Percentiles rank a stretch among this genome's conserved stretches.
phyloP scores from a whole-genome alignment of 2,888 invertebrate genomes.

The Apotomis turbidana region DNA sequence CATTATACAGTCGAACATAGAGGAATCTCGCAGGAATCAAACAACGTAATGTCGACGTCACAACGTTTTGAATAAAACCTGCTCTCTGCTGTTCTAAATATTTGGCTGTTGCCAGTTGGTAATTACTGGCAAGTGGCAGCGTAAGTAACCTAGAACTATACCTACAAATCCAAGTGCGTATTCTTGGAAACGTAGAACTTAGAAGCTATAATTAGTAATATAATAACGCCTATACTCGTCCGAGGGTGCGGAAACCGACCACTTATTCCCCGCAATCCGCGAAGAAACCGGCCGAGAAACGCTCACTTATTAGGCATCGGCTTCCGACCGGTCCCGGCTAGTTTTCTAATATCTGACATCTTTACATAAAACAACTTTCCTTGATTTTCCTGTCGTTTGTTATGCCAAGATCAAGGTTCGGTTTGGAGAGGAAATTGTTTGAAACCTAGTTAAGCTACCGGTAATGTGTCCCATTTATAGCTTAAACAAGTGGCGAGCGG shows the following conservation, averaged over 20 bases:
- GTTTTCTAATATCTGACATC: conserved; percentile 47
- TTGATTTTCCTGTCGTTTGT: conserved; percentile 45
- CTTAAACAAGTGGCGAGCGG: no score
- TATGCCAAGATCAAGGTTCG: conserved; percentile 34
- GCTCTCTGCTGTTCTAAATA: no score
- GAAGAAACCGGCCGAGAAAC: conserved; percentile 38
- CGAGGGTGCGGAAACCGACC: conserved; percentile 31
- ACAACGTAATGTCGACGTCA: no score
- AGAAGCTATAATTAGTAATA: conserved; percentile 26
- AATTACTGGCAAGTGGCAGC: neutral
- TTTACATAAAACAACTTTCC: conserved; percentile 46
- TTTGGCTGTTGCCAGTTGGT: neutral
- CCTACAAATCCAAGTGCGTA: neutral
- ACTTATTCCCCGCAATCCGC: conserved; percentile 44
- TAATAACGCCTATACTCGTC: conserved; percentile 21
- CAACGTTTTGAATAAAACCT: no score
- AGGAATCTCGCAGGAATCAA: no score
- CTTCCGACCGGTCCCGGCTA: conserved; percentile 42
- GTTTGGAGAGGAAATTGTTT: conserved; percentile 14
- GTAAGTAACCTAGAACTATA: neutral
- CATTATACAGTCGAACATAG: no score
- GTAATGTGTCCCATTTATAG: conserved; percentile 4
- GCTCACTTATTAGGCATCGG: conserved; percentile 26
- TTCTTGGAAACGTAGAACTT: no score
- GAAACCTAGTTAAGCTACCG: neutral